Evolutionary conservation across 53 echinoderm and acorn worm genomes (phyloP).

Genomic region (Mesocentrotus franciscanus): DNA sequence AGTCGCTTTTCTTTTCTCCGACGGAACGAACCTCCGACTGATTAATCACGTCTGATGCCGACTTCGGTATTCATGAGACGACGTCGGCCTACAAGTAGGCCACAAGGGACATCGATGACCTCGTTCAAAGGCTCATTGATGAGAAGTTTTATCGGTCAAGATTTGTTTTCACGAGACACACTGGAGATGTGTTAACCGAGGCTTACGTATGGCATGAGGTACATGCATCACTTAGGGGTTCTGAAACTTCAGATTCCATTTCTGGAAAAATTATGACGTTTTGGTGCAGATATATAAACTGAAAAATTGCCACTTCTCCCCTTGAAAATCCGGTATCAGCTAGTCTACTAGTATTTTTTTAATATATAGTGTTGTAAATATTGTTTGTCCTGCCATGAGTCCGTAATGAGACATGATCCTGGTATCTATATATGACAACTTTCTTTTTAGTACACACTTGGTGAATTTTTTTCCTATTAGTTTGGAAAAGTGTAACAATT

Average conservation of each 20-base stretch:
- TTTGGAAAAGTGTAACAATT: too few species aligned
- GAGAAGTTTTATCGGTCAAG: not conserved
- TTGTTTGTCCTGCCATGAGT: too few species aligned
- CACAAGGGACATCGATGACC: not conserved
- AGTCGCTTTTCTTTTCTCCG: not conserved
- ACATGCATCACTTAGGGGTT: not conserved
- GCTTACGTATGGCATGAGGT: not conserved
- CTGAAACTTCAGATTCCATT: not conserved
- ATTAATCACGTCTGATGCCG: not conserved
- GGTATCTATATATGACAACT: too few species aligned
- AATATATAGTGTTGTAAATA: too few species aligned
- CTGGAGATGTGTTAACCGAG: not conserved
- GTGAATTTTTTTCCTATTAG: too few species aligned
- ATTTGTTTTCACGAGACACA: slow-evolving; percentile 4
- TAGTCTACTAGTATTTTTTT: too few species aligned
- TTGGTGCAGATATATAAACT: too few species aligned
- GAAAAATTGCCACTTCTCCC: too few species aligned
- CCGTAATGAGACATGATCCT: too few species aligned
- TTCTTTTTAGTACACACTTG: too few species aligned
- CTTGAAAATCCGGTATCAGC: too few species aligned
- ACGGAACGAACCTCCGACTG: not conserved
- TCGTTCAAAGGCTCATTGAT: slow-evolving; percentile 20
- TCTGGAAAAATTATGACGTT: not conserved
- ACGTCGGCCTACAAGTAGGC: slow-evolving; percentile 21
- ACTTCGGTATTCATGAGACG: slow-evolving; percentile 39